A percentile compares a stretch with the other conserved stretches of the same genome.
Evolutionary conservation across 2,888 invertebrate species (phyloP).

Genomic region (Sclerodermus sp.): DNA sequence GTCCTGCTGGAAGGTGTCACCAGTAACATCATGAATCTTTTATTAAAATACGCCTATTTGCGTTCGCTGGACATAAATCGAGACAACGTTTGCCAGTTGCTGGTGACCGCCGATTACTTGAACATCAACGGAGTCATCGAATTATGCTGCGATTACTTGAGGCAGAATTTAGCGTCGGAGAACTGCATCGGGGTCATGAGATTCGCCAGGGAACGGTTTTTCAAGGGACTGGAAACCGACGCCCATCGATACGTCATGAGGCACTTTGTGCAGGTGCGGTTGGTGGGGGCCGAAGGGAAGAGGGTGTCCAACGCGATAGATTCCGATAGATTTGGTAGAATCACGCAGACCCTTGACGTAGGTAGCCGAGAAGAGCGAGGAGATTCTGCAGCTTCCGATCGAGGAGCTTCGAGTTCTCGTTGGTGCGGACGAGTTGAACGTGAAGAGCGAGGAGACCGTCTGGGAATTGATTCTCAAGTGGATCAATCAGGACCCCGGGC

Average conservation of each 20-base stretch:
- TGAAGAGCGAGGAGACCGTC: slow-evolving; percentile 83
- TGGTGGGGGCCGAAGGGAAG: neutral
- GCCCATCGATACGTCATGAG: slow-evolving; percentile 73
- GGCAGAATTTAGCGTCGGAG: slow-evolving; percentile 68
- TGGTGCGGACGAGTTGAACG: slow-evolving; percentile 81
- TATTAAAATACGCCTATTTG: slow-evolving; percentile 85
- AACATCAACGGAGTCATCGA: slow-evolving; percentile 80
- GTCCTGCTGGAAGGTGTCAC: slow-evolving; percentile 77
- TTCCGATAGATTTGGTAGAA: neutral
- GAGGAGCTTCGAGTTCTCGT: slow-evolving; percentile 77
- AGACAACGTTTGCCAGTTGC: slow-evolving; percentile 78
- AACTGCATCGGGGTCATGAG: slow-evolving; percentile 85
- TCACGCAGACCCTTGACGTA: slow-evolving; percentile 21
- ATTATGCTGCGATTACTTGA: slow-evolving; percentile 78
- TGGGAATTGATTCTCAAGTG: slow-evolving; percentile 86
- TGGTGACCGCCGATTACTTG: slow-evolving; percentile 86
- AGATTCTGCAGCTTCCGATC: slow-evolving; percentile 72
- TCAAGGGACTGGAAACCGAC: slow-evolving; percentile 70
- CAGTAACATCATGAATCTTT: slow-evolving; percentile 73
- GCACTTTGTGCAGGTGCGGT: slow-evolving; percentile 67
- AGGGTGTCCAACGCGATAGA: no score
- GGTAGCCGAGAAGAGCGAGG: slow-evolving; percentile 73
- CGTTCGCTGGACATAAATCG: slow-evolving; percentile 74
- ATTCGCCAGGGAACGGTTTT: slow-evolving; percentile 79
- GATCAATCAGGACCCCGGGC: slow-evolving; percentile 78